Conservation (phyloP, 2,113 vertebrate species). For the Sinosuthora webbiana region DNA sequence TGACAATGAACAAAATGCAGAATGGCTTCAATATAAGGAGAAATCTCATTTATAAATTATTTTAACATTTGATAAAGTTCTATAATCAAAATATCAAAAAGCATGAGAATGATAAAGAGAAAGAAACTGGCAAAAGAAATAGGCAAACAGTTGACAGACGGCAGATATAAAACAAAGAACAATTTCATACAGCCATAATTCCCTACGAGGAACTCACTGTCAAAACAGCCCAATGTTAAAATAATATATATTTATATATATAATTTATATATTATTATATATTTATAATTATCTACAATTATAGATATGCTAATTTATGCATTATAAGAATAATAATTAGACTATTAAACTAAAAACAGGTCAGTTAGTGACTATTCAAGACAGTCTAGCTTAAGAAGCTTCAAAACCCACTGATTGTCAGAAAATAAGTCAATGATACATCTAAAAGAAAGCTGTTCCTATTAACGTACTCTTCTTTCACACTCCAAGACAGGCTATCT, state of each 20-base stretch:
- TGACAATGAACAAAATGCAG: background rate
- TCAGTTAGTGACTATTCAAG: background rate
- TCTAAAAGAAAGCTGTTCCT: background rate
- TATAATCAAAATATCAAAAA: background rate
- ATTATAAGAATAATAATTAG: background rate
- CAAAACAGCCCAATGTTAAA: background rate
- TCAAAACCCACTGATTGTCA: background rate
- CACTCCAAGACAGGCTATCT: background rate
- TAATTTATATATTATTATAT: background rate
- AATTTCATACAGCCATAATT: background rate
- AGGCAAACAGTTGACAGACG: background rate
- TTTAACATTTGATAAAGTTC: background rate
- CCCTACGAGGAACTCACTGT: background rate
- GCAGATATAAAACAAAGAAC: background rate
- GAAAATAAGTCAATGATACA: background rate
- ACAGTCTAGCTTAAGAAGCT: background rate
- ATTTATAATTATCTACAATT: background rate
- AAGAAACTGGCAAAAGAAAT: background rate
- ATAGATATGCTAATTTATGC: background rate
- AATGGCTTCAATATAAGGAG: background rate
- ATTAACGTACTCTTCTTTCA: background rate
- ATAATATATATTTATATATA: background rate
- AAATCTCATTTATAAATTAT: background rate
- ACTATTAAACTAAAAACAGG: background rate
- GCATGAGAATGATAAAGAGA: background rate